Percentiles rank a stretch among this genome's conserved stretches.
phyloP scores from a whole-genome alignment of 1,140 invertebrate genomes.

The Calosoma granatense region DNA sequence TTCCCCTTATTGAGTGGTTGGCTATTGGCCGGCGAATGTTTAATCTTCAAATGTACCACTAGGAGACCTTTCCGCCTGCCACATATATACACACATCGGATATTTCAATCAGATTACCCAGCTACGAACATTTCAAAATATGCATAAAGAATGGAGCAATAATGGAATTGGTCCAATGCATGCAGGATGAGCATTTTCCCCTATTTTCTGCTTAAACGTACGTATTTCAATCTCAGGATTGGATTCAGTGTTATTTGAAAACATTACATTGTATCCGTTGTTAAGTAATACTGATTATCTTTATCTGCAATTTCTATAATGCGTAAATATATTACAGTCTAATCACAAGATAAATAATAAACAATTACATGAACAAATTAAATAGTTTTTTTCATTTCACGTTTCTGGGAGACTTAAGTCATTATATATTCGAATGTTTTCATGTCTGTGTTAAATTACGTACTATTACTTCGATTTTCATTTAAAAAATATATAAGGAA shows the following conservation, averaged over 20 bases:
- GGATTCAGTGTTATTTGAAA: too few species aligned
- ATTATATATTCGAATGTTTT: too few species aligned
- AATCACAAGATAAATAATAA: not conserved
- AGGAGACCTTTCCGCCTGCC: not conserved
- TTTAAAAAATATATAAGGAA: too few species aligned
- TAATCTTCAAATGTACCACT: conserved; percentile 3
- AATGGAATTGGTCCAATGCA: conserved; percentile 1
- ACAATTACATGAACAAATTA: too few species aligned
- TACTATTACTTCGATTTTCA: too few species aligned
- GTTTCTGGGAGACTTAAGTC: too few species aligned
- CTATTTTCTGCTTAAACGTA: not conserved
- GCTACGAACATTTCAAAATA: conserved; percentile 3
- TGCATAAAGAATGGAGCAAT: conserved; percentile 2
- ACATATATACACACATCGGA: not conserved
- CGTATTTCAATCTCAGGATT: too few species aligned
- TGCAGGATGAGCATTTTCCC: not conserved
- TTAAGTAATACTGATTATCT: not conserved
- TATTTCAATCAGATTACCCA: conserved; percentile 3
- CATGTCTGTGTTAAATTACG: too few species aligned
- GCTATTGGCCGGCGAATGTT: not conserved
- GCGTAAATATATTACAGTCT: not conserved
- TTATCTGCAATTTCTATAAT: not conserved
- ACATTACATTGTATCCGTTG: not conserved
- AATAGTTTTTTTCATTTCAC: too few species aligned
- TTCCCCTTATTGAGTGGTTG: not conserved